A percentile compares a stretch with the other conserved stretches of the same genome.
These are phyloP conservation scores for Glyphotaelius pellucidus DNA, from an alignment of 2,888 invertebrate species.

Conservation along the genomic window DNA sequence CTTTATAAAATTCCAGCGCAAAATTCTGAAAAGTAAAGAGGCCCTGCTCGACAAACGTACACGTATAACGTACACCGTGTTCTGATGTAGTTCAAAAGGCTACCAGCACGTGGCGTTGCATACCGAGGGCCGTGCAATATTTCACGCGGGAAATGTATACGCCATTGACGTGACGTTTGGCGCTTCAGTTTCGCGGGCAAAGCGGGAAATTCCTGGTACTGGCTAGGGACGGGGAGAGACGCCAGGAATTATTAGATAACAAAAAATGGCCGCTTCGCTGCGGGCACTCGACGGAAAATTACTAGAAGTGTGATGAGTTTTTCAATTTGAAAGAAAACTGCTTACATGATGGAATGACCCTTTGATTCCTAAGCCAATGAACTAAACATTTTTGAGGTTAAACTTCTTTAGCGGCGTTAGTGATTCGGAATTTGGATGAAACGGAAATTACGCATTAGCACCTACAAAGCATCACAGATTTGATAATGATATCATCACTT, in stretches of 20 bases:
- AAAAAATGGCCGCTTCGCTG: background rate
- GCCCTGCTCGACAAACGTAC: background rate
- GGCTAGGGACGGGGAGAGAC: background rate
- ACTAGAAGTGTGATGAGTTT: background rate
- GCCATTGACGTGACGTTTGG: constrained; percentile 5
- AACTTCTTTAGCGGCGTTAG: no score
- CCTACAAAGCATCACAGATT: no score
- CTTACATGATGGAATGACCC: background rate
- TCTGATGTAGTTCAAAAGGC: background rate
- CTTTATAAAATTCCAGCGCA: background rate
- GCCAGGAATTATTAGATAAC: background rate
- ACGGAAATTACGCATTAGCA: no score
- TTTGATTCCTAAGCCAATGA: background rate
- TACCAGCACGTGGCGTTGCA: constrained; percentile 13
- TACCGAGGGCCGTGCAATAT: background rate
- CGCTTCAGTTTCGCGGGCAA: constrained; percentile 16
- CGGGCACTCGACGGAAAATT: background rate
- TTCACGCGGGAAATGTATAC: constrained; percentile 21
- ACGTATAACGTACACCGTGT: background rate
- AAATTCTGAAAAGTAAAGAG: background rate
- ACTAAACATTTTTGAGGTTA: background rate
- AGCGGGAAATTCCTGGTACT: background rate
- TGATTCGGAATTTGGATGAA: no score
- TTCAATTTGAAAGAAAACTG: background rate
- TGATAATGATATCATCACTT: no score